Evolutionary conservation across 2,888 invertebrate species (phyloP), one percentile per base, ranked within the genome.

Genomic region (Eumerus sabulonum): DNA sequence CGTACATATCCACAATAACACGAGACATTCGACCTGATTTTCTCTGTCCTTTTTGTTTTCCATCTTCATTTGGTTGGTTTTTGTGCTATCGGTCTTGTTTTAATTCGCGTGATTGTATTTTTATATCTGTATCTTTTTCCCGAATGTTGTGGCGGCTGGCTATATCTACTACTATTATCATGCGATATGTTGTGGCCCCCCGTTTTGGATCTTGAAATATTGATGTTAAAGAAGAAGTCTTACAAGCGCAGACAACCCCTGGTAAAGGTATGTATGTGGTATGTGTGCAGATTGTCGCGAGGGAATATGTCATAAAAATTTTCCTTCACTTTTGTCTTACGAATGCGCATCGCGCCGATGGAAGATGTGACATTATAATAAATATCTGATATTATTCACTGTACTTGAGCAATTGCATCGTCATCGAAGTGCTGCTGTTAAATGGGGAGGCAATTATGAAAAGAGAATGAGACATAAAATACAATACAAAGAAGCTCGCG

Each of bases 251-350:
- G 53, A 40, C 64, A 56, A 50, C 40, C n/a, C 3, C 9, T 57
- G 64, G 72, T 59, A n/a, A n/a, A n/a, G n/a, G n/a, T n/a, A n/a
- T n/a, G n/a, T n/a, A 73, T 73, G 53, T 27, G 72, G 72, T 66
- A 66, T 66, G 72, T 63, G 57, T 64, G 50, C 72, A 16, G 57
- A 72, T 72, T 72, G 72, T 72, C 72, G 57, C 72, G 67, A 59
- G 73, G 73, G 79, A 79, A 79, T 79, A 79, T 79, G 79, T 79
- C 79, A 79, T 79, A 79, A 79, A 79, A 79, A 79, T 79, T 74
- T 79, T 59, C 68, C 63, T 42, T 35, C 40, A 60, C 38, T 66
- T 56, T 18, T 56, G 7, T 27, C 7, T 27, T 7, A 7, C 54
- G 56, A 60, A 71, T 60, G 59, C 42, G 51, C 27, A n/a, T 14